phyloP scores from a whole-genome alignment of 2,113 vertebrate species.

The human region GRCh38 chr5:107783001-107783500 shows the following conservation, averaged over 20 bases:
- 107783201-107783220: neutral
- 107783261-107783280: rapidly evolving
- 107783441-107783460: neutral
- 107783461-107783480: neutral
- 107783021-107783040: neutral
- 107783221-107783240: neutral
- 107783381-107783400: slow-evolving; percentile 12
- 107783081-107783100: neutral
- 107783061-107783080: neutral
- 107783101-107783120: neutral
- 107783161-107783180: neutral
- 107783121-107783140: slow-evolving; percentile 3
- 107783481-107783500: neutral
- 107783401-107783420: neutral
- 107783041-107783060: slow-evolving; percentile 17
- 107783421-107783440: neutral
- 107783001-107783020: neutral
- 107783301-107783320: neutral
- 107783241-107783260: neutral
- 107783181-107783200: neutral
- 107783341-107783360: neutral
- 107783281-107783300: neutral
- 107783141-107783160: slow-evolving; percentile 2
- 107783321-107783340: neutral
- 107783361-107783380: neutral